These are phyloP conservation scores for Siderastrea radians DNA, from an alignment of 92 coral and sea anemone genomes.

Conservation along the genomic window DNA sequence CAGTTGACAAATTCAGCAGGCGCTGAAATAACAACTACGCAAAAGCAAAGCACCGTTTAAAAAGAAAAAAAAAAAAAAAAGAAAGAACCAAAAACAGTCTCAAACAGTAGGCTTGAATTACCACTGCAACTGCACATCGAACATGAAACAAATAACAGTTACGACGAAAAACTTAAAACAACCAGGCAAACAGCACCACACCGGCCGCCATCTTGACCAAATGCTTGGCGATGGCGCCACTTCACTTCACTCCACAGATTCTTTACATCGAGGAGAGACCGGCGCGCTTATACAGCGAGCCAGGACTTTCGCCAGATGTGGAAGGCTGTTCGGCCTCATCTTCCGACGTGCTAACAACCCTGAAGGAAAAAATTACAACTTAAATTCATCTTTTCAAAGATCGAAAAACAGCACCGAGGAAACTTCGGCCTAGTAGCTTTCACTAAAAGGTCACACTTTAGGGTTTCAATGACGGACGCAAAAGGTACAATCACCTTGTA, in stretches of 20 bases:
- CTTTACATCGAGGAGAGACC: conserved; percentile 70
- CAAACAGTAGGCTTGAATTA: background rate
- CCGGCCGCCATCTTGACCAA: conserved; percentile 2
- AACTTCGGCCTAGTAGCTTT: too few relatives aligned
- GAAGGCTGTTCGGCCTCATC: conserved; percentile 84
- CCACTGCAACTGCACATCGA: background rate
- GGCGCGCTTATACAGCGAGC: conserved; percentile 54
- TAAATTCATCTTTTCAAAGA: background rate
- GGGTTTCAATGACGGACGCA: background rate
- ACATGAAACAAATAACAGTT: background rate
- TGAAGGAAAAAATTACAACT: background rate
- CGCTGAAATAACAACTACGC: background rate
- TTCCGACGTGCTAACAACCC: conserved; percentile 74
- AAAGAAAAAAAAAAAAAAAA: background rate
- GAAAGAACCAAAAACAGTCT: background rate
- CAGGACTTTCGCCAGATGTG: conserved; percentile 67
- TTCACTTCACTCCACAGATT: too few relatives aligned
- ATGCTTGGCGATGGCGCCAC: background rate
- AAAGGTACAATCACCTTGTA: background rate
- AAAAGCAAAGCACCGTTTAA: conserved; percentile 4
- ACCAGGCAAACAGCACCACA: background rate
- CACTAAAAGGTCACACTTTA: too few relatives aligned
- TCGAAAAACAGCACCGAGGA: background rate
- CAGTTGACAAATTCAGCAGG: background rate
- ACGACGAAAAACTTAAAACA: background rate